Conservation (phyloP, 1,140 invertebrate species). For the Lepidurus arcticus region DNA sequence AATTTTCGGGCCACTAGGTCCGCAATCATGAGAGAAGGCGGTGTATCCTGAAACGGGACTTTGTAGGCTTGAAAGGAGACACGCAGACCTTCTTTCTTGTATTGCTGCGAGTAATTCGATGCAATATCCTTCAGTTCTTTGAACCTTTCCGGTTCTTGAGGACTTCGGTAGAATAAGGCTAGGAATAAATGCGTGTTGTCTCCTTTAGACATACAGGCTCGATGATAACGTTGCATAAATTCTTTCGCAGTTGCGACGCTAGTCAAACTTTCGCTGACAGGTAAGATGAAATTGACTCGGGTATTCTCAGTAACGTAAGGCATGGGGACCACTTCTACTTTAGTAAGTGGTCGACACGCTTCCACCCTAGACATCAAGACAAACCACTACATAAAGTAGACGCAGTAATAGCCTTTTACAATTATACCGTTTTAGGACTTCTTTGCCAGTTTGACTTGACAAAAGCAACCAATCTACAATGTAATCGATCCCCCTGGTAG, state of each 20-base stretch:
- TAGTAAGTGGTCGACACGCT: constrained; percentile 69
- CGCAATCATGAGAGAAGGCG: constrained; percentile 57
- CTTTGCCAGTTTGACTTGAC: constrained; percentile 43
- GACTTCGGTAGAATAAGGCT: constrained; percentile 43
- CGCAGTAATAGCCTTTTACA: too few relatives aligned
- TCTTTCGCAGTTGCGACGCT: constrained; percentile 48
- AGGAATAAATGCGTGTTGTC: constrained; percentile 71
- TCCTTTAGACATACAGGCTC: constrained; percentile 63
- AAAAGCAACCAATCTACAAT: constrained; percentile 64
- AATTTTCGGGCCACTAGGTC: constrained; percentile 67
- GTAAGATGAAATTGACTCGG: constrained; percentile 67
- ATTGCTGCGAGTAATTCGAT: constrained; percentile 57
- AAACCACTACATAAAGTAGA: background rate
- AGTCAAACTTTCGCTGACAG: constrained; percentile 50
- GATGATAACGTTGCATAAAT: constrained; percentile 66
- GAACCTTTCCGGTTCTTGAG: constrained; percentile 43
- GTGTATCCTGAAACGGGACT: constrained; percentile 30
- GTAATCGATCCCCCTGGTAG: constrained; percentile 81
- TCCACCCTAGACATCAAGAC: constrained; percentile 49
- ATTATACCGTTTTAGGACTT: constrained; percentile 36
- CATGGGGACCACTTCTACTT: constrained; percentile 75
- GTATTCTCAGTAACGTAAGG: constrained; percentile 88
- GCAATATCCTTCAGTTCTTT: constrained; percentile 58
- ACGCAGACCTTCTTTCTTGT: constrained; percentile 60
- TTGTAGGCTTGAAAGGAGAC: constrained; percentile 61